Conservation (phyloP, 2,113 vertebrate genomes). For the Struthio camelus region DNA sequence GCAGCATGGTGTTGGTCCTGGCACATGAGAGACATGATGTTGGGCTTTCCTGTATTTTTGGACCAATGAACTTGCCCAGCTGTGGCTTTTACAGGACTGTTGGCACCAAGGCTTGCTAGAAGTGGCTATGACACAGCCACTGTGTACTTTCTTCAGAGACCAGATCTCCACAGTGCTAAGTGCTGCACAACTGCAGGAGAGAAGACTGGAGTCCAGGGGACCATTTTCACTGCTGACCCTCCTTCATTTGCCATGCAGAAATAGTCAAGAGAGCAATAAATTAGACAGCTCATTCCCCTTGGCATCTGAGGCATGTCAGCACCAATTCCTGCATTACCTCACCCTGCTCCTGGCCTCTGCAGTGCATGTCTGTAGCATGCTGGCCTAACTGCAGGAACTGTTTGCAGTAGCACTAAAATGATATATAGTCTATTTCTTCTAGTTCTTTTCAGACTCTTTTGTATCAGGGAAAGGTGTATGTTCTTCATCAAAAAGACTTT, state of each 20-base stretch:
- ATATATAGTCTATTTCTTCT: rapidly evolving
- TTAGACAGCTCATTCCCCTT: neutral
- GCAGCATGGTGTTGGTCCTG: no score
- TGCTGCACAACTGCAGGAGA: neutral
- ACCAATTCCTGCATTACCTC: neutral
- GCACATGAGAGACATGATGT: rapidly evolving
- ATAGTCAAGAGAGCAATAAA: neutral
- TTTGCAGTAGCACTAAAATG: neutral
- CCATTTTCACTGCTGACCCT: no score
- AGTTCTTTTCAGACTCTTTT: neutral
- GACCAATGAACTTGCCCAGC: rapidly evolving
- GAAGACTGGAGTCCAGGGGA: neutral
- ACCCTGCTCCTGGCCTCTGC: neutral
- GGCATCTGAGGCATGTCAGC: neutral
- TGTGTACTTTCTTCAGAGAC: neutral
- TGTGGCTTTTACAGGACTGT: rapidly evolving
- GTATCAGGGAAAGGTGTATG: neutral
- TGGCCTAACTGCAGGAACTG: rapidly evolving
- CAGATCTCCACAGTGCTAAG: neutral
- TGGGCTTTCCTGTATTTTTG: rapidly evolving
- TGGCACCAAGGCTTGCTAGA: neutral
- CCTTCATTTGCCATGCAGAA: neutral
- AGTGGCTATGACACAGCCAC: no score
- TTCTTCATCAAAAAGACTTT: neutral
- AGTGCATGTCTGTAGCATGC: neutral